Percentiles rank a stretch among this genome's conserved stretches.
Evolutionary conservation across 2,888 invertebrate species (phyloP).

Genomic region (Ichneumoninae sp.): DNA sequence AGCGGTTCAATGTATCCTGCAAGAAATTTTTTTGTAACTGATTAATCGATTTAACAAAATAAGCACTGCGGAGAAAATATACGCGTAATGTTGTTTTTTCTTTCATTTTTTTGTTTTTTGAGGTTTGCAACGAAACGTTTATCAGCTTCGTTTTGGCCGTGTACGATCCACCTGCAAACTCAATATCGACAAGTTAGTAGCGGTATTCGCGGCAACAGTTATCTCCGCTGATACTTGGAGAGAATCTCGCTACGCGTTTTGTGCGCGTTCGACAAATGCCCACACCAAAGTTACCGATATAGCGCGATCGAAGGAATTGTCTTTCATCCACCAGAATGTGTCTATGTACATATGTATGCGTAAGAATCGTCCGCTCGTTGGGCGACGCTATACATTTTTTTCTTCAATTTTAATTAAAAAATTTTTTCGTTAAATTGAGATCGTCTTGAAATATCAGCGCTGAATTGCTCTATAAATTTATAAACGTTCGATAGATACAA

Average conservation of each 20-base stretch:
- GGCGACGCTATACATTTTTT: not conserved
- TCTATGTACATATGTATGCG: not conserved
- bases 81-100: slow-evolving; percentile 9
- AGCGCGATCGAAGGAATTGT: not conserved
- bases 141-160: slow-evolving; percentile 49
- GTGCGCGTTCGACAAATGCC: not conserved
- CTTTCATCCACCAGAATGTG: not conserved
- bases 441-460: slow-evolving; percentile 49
- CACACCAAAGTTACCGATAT: not conserved
- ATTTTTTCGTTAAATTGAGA: not conserved
- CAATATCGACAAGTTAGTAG: slow-evolving; percentile 78
- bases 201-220: slow-evolving; percentile 1
- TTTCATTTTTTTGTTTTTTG: not conserved
- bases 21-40: slow-evolving; percentile 57
- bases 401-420: not conserved
- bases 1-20: slow-evolving; percentile 72
- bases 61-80: slow-evolving; percentile 38
- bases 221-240: slow-evolving; percentile 47
- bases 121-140: slow-evolving; percentile 40
- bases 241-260: slow-evolving; percentile 19
- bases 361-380: no score
- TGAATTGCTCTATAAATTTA: slow-evolving; percentile 38
- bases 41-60: not conserved
- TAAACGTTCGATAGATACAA: not conserved
- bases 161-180: slow-evolving; percentile 81